phyloP scores from a whole-genome alignment of 1,140 invertebrate species.

The Zaprionus ghesquierei region DNA sequence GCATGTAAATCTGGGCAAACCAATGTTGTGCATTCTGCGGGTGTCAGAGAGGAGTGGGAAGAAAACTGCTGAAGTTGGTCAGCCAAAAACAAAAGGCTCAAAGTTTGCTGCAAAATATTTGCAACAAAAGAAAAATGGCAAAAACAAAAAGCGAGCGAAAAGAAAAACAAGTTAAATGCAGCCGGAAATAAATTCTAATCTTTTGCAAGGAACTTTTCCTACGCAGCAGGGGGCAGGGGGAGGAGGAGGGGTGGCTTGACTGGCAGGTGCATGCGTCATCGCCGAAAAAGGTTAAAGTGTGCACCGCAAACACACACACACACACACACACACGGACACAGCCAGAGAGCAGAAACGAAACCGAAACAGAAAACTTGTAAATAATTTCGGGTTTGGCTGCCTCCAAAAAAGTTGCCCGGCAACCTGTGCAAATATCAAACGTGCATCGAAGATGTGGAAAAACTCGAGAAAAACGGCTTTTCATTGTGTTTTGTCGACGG shows the following conservation, averaged over 20 bases:
- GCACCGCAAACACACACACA: slow-evolving; percentile 9
- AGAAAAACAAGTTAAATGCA: slow-evolving; percentile 22
- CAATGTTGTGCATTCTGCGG: slow-evolving; percentile 34
- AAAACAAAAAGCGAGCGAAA: neutral
- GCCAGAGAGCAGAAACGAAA: neutral
- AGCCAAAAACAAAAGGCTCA: slow-evolving; percentile 33
- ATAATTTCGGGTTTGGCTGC: slow-evolving; percentile 71
- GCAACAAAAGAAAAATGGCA: slow-evolving; percentile 22
- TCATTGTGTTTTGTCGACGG: neutral
- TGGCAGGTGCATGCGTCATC: slow-evolving; percentile 73
- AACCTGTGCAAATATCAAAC: slow-evolving; percentile 77
- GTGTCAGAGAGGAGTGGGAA: neutral
- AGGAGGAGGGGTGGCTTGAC: neutral
- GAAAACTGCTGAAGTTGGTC: slow-evolving; percentile 12
- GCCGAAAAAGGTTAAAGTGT: slow-evolving; percentile 66
- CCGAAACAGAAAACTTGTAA: slow-evolving; percentile 54
- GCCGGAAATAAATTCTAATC: slow-evolving; percentile 46
- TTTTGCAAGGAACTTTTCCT: slow-evolving; percentile 22
- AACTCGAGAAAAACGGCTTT: slow-evolving; percentile 17
- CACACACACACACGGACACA: neutral
- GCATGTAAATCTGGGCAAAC: slow-evolving; percentile 30
- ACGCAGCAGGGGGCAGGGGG: neutral
- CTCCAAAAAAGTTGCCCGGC: slow-evolving; percentile 64
- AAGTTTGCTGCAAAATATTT: slow-evolving; percentile 26
- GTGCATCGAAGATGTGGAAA: slow-evolving; percentile 64